Conservation (phyloP, 2,888 invertebrate genomes). For the Mythimna vitellina region DNA sequence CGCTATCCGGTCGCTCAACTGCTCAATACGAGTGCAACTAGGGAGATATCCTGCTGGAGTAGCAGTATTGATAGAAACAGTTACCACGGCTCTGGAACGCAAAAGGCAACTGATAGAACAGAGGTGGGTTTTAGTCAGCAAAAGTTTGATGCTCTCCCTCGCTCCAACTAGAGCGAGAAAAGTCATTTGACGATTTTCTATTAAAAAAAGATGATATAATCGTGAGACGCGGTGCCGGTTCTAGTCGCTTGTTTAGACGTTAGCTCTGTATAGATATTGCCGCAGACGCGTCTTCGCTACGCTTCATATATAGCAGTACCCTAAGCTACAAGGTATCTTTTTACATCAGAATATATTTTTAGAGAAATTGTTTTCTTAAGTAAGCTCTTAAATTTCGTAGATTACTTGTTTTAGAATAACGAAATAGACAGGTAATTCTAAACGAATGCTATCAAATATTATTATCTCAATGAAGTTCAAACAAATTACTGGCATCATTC, state of each 20-base stretch:
- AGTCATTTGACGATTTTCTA: no score
- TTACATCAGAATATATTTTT: slow-evolving; percentile 9
- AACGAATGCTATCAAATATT: slow-evolving; percentile 2
- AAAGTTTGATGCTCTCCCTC: no score
- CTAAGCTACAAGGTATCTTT: neutral
- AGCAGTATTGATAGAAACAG: no score
- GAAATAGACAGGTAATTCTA: slow-evolving; percentile 10
- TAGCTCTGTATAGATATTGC: neutral
- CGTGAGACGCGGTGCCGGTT: neutral
- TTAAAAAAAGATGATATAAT: no score
- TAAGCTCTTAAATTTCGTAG: slow-evolving; percentile 3
- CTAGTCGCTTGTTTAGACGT: neutral
- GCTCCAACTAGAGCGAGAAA: no score
- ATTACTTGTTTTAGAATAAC: neutral
- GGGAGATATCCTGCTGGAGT: no score
- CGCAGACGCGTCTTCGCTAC: neutral
- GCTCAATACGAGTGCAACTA: neutral
- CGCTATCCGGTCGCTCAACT: neutral
- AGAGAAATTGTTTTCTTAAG: slow-evolving; percentile 16
- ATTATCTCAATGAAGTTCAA: slow-evolving; percentile 12
- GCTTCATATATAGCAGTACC: neutral
- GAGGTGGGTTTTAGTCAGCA: no score
- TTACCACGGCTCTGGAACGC: neutral
- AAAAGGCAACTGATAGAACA: neutral
- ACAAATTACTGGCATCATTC: slow-evolving; percentile 16